Percentiles rank a stretch among this genome's conserved stretches.
Evolutionary conservation across 2,113 vertebrate species (phyloP).

Genomic region (Bettongia penicillata): DNA sequence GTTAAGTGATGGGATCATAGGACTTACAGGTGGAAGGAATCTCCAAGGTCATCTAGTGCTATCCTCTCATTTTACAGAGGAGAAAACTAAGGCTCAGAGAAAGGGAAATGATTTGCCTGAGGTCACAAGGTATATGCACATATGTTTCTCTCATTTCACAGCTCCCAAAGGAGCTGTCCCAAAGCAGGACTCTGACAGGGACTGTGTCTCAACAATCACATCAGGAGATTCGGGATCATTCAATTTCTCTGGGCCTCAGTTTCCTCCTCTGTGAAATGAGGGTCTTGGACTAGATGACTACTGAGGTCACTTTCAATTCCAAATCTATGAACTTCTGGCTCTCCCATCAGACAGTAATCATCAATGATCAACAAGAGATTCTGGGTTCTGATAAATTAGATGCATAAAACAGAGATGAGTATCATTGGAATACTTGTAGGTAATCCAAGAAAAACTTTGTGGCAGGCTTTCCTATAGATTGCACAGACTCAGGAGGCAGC

Average conservation of each 20-base stretch:
- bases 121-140: background rate
- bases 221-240: background rate
- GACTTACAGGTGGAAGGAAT: background rate
- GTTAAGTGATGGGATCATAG: background rate
- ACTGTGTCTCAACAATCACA: background rate
- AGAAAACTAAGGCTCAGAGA: background rate
- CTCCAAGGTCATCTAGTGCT: background rate
- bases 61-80: background rate
- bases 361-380: too few species aligned
- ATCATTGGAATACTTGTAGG: background rate
- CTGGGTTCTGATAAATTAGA: background rate
- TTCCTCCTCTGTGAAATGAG: background rate
- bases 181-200: background rate
- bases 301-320: background rate
- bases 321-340: background rate
- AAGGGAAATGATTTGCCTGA: background rate
- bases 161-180: background rate
- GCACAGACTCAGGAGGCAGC: background rate
- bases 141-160: background rate
- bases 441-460: background rate
- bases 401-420: fast-evolving
- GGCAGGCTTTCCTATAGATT: background rate
- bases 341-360: background rate
- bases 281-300: background rate
- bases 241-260: background rate